Percentiles rank a stretch among this genome's conserved stretches.
Evolutionary conservation across 2,113 vertebrate genomes (phyloP).

Genomic region (Melanerpes aurifrons): DNA sequence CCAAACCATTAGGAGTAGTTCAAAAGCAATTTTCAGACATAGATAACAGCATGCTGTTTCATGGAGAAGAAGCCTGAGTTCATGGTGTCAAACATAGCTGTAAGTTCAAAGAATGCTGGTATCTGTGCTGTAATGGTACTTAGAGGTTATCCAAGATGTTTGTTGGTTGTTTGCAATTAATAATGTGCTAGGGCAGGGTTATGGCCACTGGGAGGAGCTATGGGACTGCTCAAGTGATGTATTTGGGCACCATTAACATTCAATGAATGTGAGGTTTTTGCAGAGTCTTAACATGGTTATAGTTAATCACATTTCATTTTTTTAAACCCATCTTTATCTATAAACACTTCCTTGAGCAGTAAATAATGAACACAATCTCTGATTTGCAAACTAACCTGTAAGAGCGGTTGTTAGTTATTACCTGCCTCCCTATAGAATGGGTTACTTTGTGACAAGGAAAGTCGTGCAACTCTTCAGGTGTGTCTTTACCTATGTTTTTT

Average conservation of each 20-base stretch:
- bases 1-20: not conserved
- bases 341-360: not conserved
- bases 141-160: not conserved
- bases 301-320: not conserved
- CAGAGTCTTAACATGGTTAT: not conserved
- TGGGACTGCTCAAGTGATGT: not conserved
- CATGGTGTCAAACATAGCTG: rapidly evolving
- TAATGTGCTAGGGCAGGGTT: not conserved
- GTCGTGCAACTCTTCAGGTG: not conserved
- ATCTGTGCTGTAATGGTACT: not conserved
- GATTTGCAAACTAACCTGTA: not conserved
- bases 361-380: not conserved
- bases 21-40: not conserved
- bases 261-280: not conserved
- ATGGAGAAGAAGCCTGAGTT: not conserved
- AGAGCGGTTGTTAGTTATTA: not conserved
- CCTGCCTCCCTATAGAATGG: not conserved
- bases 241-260: not conserved
- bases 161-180: not conserved
- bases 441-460: not conserved
- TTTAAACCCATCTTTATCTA: not conserved
- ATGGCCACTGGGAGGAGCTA: conserved; percentile 49
- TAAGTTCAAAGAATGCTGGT: not conserved
- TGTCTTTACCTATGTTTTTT: rapidly evolving
- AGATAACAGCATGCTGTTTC: not conserved